These are phyloP conservation scores for Barnardius zonarius DNA, from an alignment of 2,113 vertebrate genomes.

Conservation along the genomic window DNA sequence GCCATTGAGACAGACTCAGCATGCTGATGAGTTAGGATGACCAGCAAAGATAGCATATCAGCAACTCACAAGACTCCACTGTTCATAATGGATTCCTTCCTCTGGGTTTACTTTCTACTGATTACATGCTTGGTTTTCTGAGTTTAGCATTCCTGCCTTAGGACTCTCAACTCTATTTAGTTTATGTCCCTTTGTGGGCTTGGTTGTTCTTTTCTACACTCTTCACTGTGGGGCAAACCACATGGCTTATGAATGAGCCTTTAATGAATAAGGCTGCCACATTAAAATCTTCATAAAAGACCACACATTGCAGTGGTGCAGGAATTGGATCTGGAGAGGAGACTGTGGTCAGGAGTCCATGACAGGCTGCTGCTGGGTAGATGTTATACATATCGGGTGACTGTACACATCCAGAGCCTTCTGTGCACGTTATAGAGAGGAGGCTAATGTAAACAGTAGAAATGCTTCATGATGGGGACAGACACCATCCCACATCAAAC, in stretches of 20 bases:
- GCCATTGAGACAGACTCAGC: background rate
- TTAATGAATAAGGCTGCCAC: background rate
- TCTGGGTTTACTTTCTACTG: background rate
- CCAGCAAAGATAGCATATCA: background rate
- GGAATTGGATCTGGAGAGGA: background rate
- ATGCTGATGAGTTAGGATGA: background rate
- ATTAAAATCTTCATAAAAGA: background rate
- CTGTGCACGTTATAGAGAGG: background rate
- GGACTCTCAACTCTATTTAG: background rate
- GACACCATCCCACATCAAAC: background rate
- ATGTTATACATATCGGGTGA: background rate
- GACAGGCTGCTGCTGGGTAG: background rate
- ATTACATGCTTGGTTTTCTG: background rate
- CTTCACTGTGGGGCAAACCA: background rate
- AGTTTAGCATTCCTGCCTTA: background rate
- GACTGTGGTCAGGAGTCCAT: background rate
- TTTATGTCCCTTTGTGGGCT: background rate
- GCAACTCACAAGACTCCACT: background rate
- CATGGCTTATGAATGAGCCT: background rate
- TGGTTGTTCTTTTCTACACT: background rate
- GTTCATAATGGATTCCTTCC: conserved; percentile 6
- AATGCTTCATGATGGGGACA: background rate
- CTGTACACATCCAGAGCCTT: background rate
- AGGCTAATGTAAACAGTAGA: background rate
- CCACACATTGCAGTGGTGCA: background rate